phyloP scores from a whole-genome alignment of 1,140 invertebrate genomes.

The Leptopilina clavipes region DNA sequence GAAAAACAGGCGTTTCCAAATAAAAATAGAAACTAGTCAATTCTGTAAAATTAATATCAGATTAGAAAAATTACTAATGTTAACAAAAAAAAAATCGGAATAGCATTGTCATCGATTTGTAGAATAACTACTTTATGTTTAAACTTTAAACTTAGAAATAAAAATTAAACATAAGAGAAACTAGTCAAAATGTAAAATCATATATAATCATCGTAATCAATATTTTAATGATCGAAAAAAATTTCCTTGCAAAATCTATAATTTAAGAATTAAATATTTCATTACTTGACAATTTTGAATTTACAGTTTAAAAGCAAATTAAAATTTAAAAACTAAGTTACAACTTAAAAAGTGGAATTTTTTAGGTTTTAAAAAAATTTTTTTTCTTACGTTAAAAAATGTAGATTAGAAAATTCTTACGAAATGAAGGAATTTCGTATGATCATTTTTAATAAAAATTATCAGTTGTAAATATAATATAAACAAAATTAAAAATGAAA shows the following conservation, averaged over 20 bases:
- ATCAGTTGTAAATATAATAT: slow-evolving; percentile 24
- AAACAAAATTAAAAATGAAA: no score
- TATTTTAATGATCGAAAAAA: neutral
- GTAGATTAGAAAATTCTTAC: no score
- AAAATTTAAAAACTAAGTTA: no score
- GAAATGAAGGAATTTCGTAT: no score
- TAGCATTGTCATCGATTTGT: neutral
- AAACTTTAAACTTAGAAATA: neutral
- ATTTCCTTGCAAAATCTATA: no score
- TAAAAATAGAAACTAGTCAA: slow-evolving; percentile 26
- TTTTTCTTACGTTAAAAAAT: no score
- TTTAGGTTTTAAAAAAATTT: no score
- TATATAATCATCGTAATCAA: no score
- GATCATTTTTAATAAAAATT: neutral
- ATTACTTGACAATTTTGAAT: neutral
- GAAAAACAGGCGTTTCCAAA: slow-evolving; percentile 30
- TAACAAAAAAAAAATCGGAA: neutral
- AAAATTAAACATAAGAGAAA: neutral
- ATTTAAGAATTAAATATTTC: neutral
- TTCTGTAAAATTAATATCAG: slow-evolving; percentile 9
- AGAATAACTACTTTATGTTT: neutral
- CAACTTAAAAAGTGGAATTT: no score
- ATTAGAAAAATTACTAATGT: slow-evolving; percentile 1
- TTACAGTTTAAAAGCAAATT: neutral
- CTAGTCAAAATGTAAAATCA: slow-evolving; percentile 31